Evolutionary conservation across 2,797 vertebrate genomes (phyloP), one percentile per base, ranked within the genome.

Genomic region (Megaceryle alcyon): DNA sequence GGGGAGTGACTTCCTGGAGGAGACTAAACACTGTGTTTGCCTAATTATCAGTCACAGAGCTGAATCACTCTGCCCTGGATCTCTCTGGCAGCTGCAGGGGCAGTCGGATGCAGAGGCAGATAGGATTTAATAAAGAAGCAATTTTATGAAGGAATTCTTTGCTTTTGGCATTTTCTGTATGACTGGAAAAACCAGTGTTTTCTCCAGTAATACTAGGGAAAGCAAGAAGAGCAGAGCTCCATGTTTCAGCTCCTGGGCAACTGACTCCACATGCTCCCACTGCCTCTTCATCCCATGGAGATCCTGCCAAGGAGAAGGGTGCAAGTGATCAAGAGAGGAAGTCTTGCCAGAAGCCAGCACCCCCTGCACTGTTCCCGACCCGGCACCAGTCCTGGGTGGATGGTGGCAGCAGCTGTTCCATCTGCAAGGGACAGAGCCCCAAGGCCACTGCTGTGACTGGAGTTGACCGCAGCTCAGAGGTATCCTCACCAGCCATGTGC

Each of bases 51-150:
- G 81, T 63, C 7, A 16, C 83, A 82, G 71, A 12, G 2, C 86
- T 92, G 92, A 95, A 94, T 92, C 31, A 56, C 81, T 92, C 31
- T 94, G 86, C 93, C 90, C 83, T 80, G 92, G 66, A 90, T 94
- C 73, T 35, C 85, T 39, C 72, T 37, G 7, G 75, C 77, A 88
- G 92, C 80, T 6, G 9, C 90, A 86, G 63, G 85, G 90, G 66
- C 83, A 96, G 90, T 75, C n/a, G 7, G 65, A 59, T 82, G 93
- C 51, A 86, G 96, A 73, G 90, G 88, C 80, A 93, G 88, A 94
- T 80, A 92, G 71, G 64, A 76, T 94, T 96, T 97, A 96, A 96
- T 95, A 93, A 95, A 96, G 83, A 88, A 92, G 75, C 39, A 29
- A 56, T 95, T 95, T 95, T 93, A 77, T 88, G 79, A 86, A 93